phyloP scores from a whole-genome alignment of 2,888 invertebrate genomes.

The Catocala nupta region DNA sequence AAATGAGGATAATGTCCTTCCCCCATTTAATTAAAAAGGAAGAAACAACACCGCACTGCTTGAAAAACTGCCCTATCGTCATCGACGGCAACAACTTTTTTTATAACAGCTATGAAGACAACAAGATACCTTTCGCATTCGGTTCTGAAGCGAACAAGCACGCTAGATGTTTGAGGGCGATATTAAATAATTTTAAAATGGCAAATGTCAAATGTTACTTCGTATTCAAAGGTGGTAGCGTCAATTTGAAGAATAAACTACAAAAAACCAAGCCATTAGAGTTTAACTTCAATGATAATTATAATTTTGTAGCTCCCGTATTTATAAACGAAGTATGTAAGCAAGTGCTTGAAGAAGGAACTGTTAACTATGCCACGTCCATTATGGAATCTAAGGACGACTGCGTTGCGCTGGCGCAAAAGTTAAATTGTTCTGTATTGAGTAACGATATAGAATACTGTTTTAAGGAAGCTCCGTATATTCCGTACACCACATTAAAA shows the following conservation, averaged over 20 bases:
- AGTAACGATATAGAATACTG: slow-evolving; percentile 58
- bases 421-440: slow-evolving; percentile 58
- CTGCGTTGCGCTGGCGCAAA: slow-evolving; percentile 59
- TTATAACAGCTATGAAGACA: slow-evolving; percentile 45
- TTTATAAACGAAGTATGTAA: slow-evolving; percentile 51
- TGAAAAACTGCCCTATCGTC: slow-evolving; percentile 43
- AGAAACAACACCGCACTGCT: background rate
- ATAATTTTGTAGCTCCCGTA: slow-evolving; percentile 11
- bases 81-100: slow-evolving; percentile 63
- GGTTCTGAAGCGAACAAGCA: slow-evolving; percentile 61
- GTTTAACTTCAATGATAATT: slow-evolving; percentile 8
- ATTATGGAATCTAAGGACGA: slow-evolving; percentile 55
- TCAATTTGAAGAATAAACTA: slow-evolving; percentile 37
- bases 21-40: slow-evolving; percentile 1
- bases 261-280: slow-evolving; percentile 4
- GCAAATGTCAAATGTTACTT: slow-evolving; percentile 60
- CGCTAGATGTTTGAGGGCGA: slow-evolving; percentile 47
- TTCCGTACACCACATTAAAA: slow-evolving; percentile 39
- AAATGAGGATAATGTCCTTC: slow-evolving; percentile 27
- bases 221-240: slow-evolving; percentile 61
- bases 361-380: slow-evolving; percentile 52
- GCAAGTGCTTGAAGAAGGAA: slow-evolving; percentile 60
- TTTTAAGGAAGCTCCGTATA: slow-evolving; percentile 56
- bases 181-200: slow-evolving; percentile 52
- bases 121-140: slow-evolving; percentile 37